A percentile compares a stretch with the other conserved stretches of the same genome.
phyloP scores from a whole-genome alignment of 2,888 invertebrate genomes.

The Lydus trimaculatus region DNA sequence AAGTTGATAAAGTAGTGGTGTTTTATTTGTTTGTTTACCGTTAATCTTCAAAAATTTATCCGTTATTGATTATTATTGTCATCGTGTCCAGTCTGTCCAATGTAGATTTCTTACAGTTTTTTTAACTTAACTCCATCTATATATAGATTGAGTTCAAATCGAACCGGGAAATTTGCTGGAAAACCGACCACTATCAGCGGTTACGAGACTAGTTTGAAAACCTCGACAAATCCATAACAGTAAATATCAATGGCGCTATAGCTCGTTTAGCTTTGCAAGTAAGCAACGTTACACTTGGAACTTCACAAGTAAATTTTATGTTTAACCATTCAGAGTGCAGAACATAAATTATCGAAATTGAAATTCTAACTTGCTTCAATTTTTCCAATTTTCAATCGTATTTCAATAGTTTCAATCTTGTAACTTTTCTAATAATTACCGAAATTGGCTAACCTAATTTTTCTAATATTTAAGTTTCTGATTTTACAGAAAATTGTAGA shows the following conservation, averaged over 20 bases:
- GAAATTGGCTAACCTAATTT: background rate
- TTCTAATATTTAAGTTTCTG: background rate
- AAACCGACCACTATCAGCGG: slow-evolving; percentile 51
- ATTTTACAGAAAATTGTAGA: background rate
- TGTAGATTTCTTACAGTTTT: slow-evolving; percentile 45
- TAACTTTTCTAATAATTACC: too few species aligned
- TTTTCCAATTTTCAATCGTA: slow-evolving; percentile 21
- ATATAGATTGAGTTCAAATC: slow-evolving; percentile 48
- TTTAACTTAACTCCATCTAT: slow-evolving; percentile 47
- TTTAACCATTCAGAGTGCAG: slow-evolving; percentile 31
- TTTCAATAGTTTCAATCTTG: background rate
- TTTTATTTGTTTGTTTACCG: background rate
- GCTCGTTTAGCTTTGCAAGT: slow-evolving; percentile 50
- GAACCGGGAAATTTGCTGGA: slow-evolving; percentile 38
- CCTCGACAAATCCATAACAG: slow-evolving; percentile 49
- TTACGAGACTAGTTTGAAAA: slow-evolving; percentile 52
- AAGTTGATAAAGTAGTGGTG: background rate
- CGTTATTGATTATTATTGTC: background rate
- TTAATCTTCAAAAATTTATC: background rate
- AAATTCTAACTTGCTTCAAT: slow-evolving; percentile 45
- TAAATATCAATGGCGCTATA: slow-evolving; percentile 49
- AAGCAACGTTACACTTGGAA: slow-evolving; percentile 49
- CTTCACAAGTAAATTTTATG: slow-evolving; percentile 47
- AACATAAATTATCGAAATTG: slow-evolving; percentile 51
- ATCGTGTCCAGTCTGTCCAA: slow-evolving; percentile 24